phyloP scores from a whole-genome alignment of 2,888 invertebrate genomes.

The Neoaliturus tenellus region DNA sequence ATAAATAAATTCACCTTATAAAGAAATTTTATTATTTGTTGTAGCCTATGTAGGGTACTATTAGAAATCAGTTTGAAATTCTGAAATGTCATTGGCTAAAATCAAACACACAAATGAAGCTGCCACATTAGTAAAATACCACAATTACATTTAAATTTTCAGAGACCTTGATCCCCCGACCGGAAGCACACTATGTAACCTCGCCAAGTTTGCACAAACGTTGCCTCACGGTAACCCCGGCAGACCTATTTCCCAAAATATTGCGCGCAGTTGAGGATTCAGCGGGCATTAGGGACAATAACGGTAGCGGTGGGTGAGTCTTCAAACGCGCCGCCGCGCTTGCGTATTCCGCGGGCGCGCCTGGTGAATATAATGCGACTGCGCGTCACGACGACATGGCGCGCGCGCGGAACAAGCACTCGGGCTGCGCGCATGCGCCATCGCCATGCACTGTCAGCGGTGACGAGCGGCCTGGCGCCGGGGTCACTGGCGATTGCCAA shows the following conservation, averaged over 20 bases:
- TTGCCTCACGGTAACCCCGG: background rate
- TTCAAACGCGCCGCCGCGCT: background rate
- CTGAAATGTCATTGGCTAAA: too few species aligned
- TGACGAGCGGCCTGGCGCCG: too few species aligned
- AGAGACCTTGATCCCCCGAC: background rate
- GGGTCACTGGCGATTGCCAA: too few species aligned
- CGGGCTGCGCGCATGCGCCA: background rate
- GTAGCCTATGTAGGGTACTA: too few species aligned
- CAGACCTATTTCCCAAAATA: slow-evolving; percentile 6
- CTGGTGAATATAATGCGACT: background rate
- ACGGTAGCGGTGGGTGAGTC: slow-evolving; percentile 21
- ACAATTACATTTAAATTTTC: too few species aligned
- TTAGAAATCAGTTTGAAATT: too few species aligned
- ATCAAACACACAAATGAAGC: too few species aligned
- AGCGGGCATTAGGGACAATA: background rate
- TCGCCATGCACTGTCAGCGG: background rate
- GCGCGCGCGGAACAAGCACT: background rate
- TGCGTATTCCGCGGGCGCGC: background rate
- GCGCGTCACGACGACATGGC: background rate
- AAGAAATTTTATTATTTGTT: too few species aligned
- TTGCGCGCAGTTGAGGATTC: slow-evolving; percentile 9
- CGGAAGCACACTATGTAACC: background rate
- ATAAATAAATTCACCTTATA: too few species aligned
- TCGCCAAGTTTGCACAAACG: background rate
- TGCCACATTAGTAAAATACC: too few species aligned